Base-by-base conservation (phyloP, 2,888 invertebrate genomes). In the Eupithecia dodoneata region DNA sequence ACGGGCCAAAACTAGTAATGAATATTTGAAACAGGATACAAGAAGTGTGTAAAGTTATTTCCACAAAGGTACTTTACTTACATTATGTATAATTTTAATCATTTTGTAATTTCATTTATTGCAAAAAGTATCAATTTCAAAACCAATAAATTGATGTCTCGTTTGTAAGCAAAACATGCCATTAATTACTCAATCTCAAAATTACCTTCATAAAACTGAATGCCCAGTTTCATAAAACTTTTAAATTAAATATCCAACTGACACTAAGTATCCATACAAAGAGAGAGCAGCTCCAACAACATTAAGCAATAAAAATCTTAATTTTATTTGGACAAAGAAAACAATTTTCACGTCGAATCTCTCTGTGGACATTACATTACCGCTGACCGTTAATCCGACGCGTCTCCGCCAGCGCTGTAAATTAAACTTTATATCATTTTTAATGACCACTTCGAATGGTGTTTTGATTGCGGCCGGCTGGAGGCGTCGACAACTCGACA, bases 401-500 rank as follows among this genome's bases (percentile, higher is more conserved):
- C 87, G 82, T 83, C 81, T 82, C 82, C 79, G 87, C 83, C 90
- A 89, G 86, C 82, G 93, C 86, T 92, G 92, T 94, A 94, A 95
- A 95, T 94, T 94, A 92, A 94, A 94, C 87, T 94, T 94, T 94
- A 95, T 95, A 93, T 93, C 93, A 94, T 93, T 94, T 94, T 95
- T 95, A 94, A 94, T 93, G 94, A 90, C 90, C 90, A 84, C 86
- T 85, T 89, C 91, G 92, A 94, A 94, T 94, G 93, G 93, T 94
- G 94, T 94, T 95, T 94, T 95, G 94, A 95, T 95, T 94, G 93
- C 94, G 90, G 92, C 87, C 85, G 93, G 91, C 92, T 93, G 93
- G 93, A 95, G 95, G 95, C 95, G 95, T 94, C 94, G 94, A 95
- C 95, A 95, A 93, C 92, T 94, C 94, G 89, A 93, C 95, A 94